Evolutionary conservation across 2,797 vertebrate genomes (phyloP).

Genomic region (Sebastiscus tertius): DNA sequence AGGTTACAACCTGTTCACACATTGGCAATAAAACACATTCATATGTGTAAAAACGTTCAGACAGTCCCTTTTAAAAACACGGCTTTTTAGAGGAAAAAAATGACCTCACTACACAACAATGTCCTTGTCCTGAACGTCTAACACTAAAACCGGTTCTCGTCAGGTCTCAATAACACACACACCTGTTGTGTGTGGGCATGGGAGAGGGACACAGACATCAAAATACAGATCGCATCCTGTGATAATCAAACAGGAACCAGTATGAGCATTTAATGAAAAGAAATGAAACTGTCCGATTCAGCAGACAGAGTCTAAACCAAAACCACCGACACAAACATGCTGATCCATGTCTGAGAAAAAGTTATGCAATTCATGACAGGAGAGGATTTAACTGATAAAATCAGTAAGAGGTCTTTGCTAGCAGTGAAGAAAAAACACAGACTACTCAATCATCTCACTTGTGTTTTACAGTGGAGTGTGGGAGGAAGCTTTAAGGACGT

Average conservation of each 20-base stretch:
- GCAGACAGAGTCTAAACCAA: neutral
- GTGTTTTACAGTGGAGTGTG: neutral
- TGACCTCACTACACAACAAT: conserved; percentile 11
- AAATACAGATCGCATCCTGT: neutral
- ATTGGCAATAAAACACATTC: too few relatives aligned
- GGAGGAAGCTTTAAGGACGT: neutral
- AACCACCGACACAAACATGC: neutral
- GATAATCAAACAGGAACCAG: neutral
- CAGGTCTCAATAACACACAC: neutral
- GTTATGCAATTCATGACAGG: neutral
- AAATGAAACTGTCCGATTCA: neutral
- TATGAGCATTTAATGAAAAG: neutral
- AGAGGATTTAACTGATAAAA: neutral
- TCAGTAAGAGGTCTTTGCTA: neutral
- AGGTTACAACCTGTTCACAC: too few relatives aligned
- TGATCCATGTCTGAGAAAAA: neutral
- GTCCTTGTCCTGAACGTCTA: neutral
- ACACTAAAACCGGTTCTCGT: conserved; percentile 11
- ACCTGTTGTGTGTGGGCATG: neutral
- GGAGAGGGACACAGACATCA: neutral
- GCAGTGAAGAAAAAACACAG: neutral
- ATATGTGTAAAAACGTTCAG: too few relatives aligned
- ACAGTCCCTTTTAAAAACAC: too few relatives aligned
- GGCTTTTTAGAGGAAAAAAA: neutral
- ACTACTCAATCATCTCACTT: neutral